Evolutionary conservation across 2,113 vertebrate genomes (phyloP).

Genomic region (Misgurnus mizolepis): DNA sequence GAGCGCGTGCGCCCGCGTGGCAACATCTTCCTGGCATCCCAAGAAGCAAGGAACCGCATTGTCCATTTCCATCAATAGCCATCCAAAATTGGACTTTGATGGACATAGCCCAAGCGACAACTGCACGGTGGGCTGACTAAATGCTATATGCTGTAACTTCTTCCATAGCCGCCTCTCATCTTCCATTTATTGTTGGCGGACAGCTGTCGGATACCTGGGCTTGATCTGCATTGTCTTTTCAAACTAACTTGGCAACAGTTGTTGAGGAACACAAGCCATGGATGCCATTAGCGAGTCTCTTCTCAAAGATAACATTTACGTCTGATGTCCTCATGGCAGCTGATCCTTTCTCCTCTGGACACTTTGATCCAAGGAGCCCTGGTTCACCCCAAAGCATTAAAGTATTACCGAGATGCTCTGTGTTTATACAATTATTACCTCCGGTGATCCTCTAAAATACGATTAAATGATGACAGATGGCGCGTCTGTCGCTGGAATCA

Average conservation of each 20-base stretch:
- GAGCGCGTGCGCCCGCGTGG: constrained; percentile 32
- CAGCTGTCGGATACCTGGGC: constrained; percentile 56
- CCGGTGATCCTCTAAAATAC: constrained; percentile 6
- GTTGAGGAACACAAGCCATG: constrained; percentile 43
- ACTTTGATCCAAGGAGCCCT: constrained; percentile 47
- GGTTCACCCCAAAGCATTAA: constrained; percentile 27
- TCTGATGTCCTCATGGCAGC: constrained; percentile 30
- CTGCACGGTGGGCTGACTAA: constrained; percentile 49
- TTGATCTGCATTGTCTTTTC: constrained; percentile 51
- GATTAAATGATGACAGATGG: constrained; percentile 28
- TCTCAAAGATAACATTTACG: constrained; percentile 52
- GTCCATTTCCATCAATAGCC: constrained; percentile 57
- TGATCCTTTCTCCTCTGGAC: constrained; percentile 36
- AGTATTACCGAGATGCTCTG: constrained; percentile 24
- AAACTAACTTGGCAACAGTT: constrained; percentile 50
- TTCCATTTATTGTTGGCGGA: constrained; percentile 56
- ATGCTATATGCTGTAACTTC: constrained; percentile 53
- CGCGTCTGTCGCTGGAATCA: constrained; percentile 8
- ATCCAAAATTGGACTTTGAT: constrained; percentile 52
- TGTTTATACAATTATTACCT: constrained; percentile 40
- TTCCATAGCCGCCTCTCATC: constrained; percentile 45
- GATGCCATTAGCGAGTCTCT: constrained; percentile 49
- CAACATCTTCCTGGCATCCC: constrained; percentile 54
- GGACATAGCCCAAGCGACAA: constrained; percentile 52
- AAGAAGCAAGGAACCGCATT: constrained; percentile 54